Evolutionary conservation across 2,888 invertebrate species (phyloP).

Genomic region (Hololepta plana): DNA sequence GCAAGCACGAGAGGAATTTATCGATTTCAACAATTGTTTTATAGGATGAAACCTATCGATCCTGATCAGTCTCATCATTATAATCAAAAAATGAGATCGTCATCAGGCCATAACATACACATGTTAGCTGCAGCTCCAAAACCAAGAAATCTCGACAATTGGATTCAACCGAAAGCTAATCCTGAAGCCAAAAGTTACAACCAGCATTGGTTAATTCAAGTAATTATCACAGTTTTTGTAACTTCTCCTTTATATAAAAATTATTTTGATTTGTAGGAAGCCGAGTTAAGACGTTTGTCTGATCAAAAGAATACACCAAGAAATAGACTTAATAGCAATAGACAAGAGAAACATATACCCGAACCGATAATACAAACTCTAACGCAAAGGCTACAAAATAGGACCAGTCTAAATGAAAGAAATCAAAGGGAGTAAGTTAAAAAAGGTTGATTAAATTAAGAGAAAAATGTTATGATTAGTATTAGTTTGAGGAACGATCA

Average conservation of each 20-base stretch:
- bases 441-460: too few relatives aligned
- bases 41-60: slow-evolving; percentile 11
- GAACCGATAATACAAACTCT: slow-evolving; percentile 51
- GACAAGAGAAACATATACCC: slow-evolving; percentile 44
- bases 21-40: slow-evolving; percentile 1
- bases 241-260: slow-evolving; percentile 6
- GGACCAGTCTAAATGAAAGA: slow-evolving; percentile 19
- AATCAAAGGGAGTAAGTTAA: too few relatives aligned
- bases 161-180: slow-evolving; percentile 48
- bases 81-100: slow-evolving; percentile 28
- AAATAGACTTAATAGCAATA: slow-evolving; percentile 18
- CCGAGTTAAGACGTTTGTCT: slow-evolving; percentile 62
- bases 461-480: slow-evolving; percentile 6
- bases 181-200: slow-evolving; percentile 44
- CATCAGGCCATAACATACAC: slow-evolving; percentile 52
- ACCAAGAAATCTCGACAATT: slow-evolving; percentile 53
- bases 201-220: slow-evolving; percentile 85
- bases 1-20: neutral
- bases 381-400: slow-evolving; percentile 50
- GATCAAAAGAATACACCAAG: slow-evolving; percentile 29
- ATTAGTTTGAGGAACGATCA: slow-evolving; percentile 14
- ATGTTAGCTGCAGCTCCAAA: slow-evolving; percentile 61
- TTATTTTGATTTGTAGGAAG: slow-evolving; percentile 42
- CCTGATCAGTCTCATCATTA: slow-evolving; percentile 11
- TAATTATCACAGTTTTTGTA: slow-evolving; percentile 17